phyloP scores from a whole-genome alignment of 2,888 invertebrate genomes.

The Mythimna pallens region DNA sequence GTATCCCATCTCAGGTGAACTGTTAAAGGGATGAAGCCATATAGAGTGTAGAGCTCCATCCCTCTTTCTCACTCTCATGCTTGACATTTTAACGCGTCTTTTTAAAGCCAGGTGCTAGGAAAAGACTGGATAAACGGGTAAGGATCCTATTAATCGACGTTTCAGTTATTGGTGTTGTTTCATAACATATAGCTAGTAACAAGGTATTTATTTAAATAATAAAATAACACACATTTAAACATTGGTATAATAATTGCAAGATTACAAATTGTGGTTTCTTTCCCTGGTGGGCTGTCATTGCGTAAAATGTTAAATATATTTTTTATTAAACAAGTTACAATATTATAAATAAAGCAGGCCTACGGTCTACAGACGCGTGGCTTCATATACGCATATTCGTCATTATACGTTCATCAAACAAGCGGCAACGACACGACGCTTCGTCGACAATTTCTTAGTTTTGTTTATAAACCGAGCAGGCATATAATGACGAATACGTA shows the following conservation, averaged over 20 bases:
- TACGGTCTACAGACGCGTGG: not conserved
- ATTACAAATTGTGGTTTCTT: constrained; percentile 22
- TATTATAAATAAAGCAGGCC: not conserved
- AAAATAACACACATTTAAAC: constrained; percentile 6
- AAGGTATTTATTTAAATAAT: constrained; percentile 30
- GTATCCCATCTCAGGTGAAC: too few species aligned
- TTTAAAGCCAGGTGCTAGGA: not conserved
- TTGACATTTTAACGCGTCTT: too few species aligned
- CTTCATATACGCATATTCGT: too few species aligned
- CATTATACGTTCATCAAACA: too few species aligned
- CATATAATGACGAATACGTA: too few species aligned
- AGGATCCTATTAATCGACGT: not conserved
- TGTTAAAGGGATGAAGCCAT: too few species aligned
- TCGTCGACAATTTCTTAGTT: too few species aligned
- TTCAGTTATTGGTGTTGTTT: not conserved
- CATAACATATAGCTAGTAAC: not conserved
- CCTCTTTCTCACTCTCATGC: too few species aligned
- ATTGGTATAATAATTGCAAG: constrained; percentile 19
- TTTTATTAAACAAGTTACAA: not conserved
- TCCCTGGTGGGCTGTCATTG: not conserved
- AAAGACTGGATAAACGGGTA: not conserved
- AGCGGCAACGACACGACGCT: too few species aligned
- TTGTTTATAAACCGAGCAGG: too few species aligned
- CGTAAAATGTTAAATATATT: not conserved
- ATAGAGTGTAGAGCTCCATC: too few species aligned